A percentile compares a stretch with the other conserved stretches of the same genome.
phyloP scores from a whole-genome alignment of 1,140 invertebrate genomes.

The Cherax destructor region DNA sequence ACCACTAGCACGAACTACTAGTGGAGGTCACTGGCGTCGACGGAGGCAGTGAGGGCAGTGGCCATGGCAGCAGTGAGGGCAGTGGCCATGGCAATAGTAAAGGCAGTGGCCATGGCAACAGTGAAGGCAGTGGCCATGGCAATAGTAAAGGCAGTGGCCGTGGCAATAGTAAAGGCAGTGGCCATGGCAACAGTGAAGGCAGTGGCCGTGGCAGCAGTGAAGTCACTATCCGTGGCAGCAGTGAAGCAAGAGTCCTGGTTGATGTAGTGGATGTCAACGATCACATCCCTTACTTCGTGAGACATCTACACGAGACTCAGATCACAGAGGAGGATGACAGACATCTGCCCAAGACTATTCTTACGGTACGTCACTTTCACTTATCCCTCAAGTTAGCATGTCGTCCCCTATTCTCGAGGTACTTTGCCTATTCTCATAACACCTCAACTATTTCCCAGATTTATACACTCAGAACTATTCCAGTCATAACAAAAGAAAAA shows the following conservation, averaged over 20 bases:
- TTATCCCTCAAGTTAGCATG: no score
- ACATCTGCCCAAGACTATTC: slow-evolving; percentile 29
- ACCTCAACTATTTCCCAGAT: no score
- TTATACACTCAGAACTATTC: no score
- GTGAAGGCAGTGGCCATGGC: no score
- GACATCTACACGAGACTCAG: slow-evolving; percentile 17
- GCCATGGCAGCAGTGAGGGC: no score
- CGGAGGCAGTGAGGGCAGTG: background rate
- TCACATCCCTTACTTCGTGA: slow-evolving; percentile 1
- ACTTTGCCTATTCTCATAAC: no score
- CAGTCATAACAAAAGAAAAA: no score
- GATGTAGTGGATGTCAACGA: slow-evolving; percentile 5
- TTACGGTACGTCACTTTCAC: background rate
- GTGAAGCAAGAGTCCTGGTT: background rate
- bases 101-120: no score
- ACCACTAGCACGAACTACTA: background rate
- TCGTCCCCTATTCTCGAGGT: no score
- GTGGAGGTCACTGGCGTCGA: background rate
- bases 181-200: background rate
- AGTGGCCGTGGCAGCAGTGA: background rate
- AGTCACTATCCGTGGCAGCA: background rate
- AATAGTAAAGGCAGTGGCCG: no score
- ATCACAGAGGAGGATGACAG: slow-evolving; percentile 36
- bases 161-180: no score
- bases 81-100: no score